Conservation (phyloP, 2,113 vertebrate genomes). For the Nothocercus julius region DNA sequence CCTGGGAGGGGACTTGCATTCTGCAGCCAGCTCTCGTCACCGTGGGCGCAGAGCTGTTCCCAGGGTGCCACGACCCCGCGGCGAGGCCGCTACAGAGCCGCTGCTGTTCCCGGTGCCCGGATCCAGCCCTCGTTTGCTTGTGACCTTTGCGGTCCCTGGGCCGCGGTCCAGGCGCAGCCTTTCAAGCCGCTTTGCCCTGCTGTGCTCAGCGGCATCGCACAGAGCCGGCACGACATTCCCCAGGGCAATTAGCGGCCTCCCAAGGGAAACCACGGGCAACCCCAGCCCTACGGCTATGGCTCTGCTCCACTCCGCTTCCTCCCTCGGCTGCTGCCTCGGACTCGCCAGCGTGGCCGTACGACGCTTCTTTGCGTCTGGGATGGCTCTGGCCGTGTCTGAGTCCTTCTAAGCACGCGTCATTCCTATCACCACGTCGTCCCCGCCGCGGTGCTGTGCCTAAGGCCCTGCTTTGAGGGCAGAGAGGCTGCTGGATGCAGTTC, state of each 20-base stretch:
- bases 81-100: fast-evolving
- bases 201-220: not conserved
- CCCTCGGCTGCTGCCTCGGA: not conserved
- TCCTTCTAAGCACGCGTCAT: fast-evolving
- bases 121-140: not conserved
- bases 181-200: not conserved
- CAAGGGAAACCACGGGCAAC: not conserved
- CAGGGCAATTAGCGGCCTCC: not conserved
- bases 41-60: fast-evolving
- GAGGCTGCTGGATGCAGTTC: not conserved
- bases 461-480: not conserved
- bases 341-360: fast-evolving
- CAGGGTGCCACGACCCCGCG: not conserved
- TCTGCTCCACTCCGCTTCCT: not conserved
- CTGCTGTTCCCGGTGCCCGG: not conserved
- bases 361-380: not conserved
- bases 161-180: not conserved
- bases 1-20: not conserved
- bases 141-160: fast-evolving
- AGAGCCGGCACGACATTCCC: not conserved
- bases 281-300: not conserved
- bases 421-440: fast-evolving
- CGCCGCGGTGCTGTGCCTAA: fast-evolving
- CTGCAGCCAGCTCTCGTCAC: not conserved
- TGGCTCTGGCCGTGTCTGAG: not conserved